Evolutionary conservation across 1,140 invertebrate genomes (phyloP), one percentile per base, ranked within the genome.

Genomic region (Geopemphigus sp.): DNA sequence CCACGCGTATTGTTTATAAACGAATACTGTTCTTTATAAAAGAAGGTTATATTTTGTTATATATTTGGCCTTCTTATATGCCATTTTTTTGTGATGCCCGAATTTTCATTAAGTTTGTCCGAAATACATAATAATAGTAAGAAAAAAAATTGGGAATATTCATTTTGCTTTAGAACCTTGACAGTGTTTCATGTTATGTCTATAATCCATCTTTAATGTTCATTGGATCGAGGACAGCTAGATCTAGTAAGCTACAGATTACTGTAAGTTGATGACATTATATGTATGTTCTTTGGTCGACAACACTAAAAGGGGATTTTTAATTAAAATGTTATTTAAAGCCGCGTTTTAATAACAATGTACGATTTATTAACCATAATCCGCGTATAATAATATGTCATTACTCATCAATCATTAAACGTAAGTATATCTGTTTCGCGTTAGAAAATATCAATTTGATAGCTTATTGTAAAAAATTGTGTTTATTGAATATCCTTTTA

Each of bases 221-320:
- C 57, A 78, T 70, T 70, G 47, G 15, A 70, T 61, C 74, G 74
- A 78, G 74, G 74, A 78, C 74, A 61, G 57, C 74, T 61, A 59
- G 74, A 39, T 78, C 56, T 61, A 59, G 57, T 78, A 63, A 50
- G 61, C 63, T 39, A 61, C 39, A 47, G n/a, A 76, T 76, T 57
- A 22, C 29, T 63, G 5, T 24, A 39, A 56, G 29, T 39, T 45
- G 72, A 57, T 29, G n/a, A 76, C 54, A 76, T 45, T 6, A 70
- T 53, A n/a, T 53, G 17, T 15, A 53, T 50, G 22, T 50, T 17
- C 17, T 70, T 26, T 26, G 6, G 66, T 53, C 26, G 29, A 70
- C 24, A 29, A 53, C 19, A 39, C 3, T 39, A 15, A n/a, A 70
- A n/a, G 5, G 1, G n/a, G n/a, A 47, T 68, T 24, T 68, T 1